Conservation (phyloP, 2,797 vertebrate genomes). For the Zalophus californianus region DNA sequence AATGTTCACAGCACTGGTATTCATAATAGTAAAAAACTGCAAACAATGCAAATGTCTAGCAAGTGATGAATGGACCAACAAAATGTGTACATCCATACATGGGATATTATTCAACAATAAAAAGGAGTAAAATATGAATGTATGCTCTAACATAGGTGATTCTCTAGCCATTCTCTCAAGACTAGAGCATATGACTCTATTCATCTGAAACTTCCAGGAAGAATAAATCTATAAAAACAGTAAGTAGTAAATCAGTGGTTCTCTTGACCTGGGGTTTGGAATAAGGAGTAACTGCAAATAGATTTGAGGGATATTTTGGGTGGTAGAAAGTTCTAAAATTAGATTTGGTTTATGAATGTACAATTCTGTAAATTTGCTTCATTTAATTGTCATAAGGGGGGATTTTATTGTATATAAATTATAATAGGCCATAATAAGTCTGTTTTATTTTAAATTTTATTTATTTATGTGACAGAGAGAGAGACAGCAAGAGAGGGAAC, state of each 20-base stretch:
- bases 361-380: not conserved
- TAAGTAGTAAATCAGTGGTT: not conserved
- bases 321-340: not conserved
- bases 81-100: not conserved
- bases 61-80: not conserved
- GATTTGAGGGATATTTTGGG: not conserved
- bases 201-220: not conserved
- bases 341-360: not conserved
- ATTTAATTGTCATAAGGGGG: not conserved
- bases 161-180: not conserved
- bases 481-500: no score
- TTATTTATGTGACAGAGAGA: no score
- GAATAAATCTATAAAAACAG: not conserved
- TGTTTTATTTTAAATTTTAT: not conserved
- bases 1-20: not conserved
- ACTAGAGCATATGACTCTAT: not conserved
- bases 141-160: not conserved
- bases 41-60: not conserved
- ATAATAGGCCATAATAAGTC: not conserved
- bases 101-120: not conserved
- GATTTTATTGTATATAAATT: constrained; percentile 28
- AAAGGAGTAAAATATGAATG: not conserved
- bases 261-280: not conserved
- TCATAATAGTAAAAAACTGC: not conserved
- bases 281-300: constrained; percentile 2